A percentile compares a stretch with the other conserved stretches of the same genome.
phyloP scores from a whole-genome alignment of 2,888 invertebrate genomes.

The Anarsia innoxiella region DNA sequence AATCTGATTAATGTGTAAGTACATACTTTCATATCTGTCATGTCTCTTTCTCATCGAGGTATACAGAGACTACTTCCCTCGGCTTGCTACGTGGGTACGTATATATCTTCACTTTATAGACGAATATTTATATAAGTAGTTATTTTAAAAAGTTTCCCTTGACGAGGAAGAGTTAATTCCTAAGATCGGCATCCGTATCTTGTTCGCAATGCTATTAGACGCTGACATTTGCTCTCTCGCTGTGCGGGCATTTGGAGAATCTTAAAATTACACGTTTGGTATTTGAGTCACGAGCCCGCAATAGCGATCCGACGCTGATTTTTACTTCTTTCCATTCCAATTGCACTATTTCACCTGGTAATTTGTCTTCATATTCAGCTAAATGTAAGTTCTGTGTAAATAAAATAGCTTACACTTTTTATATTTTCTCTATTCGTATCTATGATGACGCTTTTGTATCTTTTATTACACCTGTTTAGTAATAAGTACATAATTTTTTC shows the following conservation, averaged over 20 bases:
- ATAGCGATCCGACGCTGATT: slow-evolving; percentile 62
- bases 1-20: no score
- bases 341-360: slow-evolving; percentile 64
- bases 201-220: slow-evolving; percentile 65
- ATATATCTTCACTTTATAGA: no score
- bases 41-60: no score
- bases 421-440: no score
- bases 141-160: background rate
- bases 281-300: slow-evolving; percentile 65
- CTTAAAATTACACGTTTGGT: slow-evolving; percentile 70
- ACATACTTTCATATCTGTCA: no score
- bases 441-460: no score
- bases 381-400: slow-evolving; percentile 17
- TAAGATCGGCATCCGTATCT: slow-evolving; percentile 40
- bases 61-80: no score
- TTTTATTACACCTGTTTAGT: no score
- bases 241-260: slow-evolving; percentile 59
- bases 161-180: background rate
- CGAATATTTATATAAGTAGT: no score
- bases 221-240: slow-evolving; percentile 63
- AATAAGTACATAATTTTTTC: no score
- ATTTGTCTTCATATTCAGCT: slow-evolving; percentile 57
- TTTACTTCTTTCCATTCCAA: slow-evolving; percentile 72
- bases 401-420: slow-evolving; percentile 2
- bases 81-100: no score